Evolutionary conservation across 2,113 vertebrate species (phyloP).

Genomic region (Chionis minor): DNA sequence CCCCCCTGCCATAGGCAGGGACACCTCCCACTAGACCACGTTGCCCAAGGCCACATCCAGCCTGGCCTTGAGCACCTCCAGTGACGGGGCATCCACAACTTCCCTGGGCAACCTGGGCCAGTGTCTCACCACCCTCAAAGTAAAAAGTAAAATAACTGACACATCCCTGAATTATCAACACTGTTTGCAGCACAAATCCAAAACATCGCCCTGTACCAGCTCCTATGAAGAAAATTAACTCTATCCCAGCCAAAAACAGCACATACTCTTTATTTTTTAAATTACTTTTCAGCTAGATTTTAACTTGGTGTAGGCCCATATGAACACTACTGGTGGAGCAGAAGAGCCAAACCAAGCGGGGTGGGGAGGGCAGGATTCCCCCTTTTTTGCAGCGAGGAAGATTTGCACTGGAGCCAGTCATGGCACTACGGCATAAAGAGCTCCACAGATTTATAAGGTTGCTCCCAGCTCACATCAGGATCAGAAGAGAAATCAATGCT

Average conservation of each 20-base stretch:
- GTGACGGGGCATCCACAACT: too few species aligned
- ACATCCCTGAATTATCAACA: background rate
- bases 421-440: background rate
- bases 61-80: too few species aligned
- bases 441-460: background rate
- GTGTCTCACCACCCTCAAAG: too few species aligned
- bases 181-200: background rate
- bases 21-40: too few species aligned
- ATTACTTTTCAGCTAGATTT: background rate
- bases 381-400: background rate
- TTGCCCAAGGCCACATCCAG: too few species aligned
- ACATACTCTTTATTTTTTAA: background rate
- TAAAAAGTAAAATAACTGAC: too few species aligned
- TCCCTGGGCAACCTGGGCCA: too few species aligned
- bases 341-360: background rate
- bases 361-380: background rate
- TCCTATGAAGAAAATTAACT: background rate
- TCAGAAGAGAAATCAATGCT: background rate
- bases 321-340: background rate
- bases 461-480: background rate
- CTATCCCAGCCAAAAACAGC: background rate
- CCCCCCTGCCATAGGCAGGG: too few species aligned
- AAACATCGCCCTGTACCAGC: background rate
- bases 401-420: background rate
- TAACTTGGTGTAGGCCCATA: background rate